Evolutionary conservation across 2,888 invertebrate species (phyloP), one percentile per base, ranked within the genome.

Genomic region (Cataglyphis cursor): DNA sequence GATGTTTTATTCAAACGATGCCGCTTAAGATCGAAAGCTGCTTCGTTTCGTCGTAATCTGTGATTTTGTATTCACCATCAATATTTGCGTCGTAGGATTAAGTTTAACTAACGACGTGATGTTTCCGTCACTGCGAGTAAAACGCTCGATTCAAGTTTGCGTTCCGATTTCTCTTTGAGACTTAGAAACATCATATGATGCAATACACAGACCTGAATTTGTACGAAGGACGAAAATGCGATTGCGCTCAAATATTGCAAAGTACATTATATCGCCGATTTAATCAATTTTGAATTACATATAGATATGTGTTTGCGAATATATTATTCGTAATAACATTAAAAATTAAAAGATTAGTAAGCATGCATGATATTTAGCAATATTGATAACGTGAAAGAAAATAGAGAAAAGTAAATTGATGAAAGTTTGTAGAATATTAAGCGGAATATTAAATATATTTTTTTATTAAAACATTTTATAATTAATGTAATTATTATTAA

Each of bases 121-220:
- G 73, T 84, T 82, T 76, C 84, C 82, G 72, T 54, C 76, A 51
- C 62, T 15, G 41, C 28, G 28, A 54, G 68, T 76, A 76, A 76
- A 76, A 68, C 28, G n/a, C 24, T 66, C 31, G 70, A 28, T 78
- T 21, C 44, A 35, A 41, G 57, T 51, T 72, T 12, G 51, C 84
- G 75, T 83, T 82, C 74, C 85, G 66, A 85, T 88, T 88, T 89
- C 88, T 84, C 88, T 87, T 88, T 88, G 88, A 89, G 74, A 83
- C 21, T 78, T 70, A 44, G 44, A 6, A 70, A 68, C 21, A 31
- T 31, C 68, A 38, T 35, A 76, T 61, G 81, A 70, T 72, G 31
- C 41, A n/a, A 57, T 28, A 62, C 75, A 76, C 73, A 82, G 31
- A 85, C n/a, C 44, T 57, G n/a, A 64, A 10, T 35, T 62, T 35